A percentile compares a stretch with the other conserved stretches of the same genome.
Conservation (phyloP, 2,797 vertebrate genomes). For the Gymnocypris eckloni region DNA sequence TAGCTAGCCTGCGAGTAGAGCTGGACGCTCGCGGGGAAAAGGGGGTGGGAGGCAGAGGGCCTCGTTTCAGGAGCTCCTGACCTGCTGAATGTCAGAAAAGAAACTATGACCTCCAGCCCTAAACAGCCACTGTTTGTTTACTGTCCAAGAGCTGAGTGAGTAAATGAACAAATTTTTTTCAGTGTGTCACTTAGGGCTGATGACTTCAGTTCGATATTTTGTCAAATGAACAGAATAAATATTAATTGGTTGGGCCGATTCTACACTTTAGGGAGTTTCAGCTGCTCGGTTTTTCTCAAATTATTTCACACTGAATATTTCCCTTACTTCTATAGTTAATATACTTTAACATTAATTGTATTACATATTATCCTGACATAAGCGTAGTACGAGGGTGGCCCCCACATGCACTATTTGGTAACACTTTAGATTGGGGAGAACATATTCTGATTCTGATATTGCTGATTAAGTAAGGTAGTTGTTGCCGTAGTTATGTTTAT, state of each 20-base stretch:
- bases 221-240: constrained; percentile 20
- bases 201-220: constrained; percentile 10
- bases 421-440: not conserved
- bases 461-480: not conserved
- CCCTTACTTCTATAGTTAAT: not conserved
- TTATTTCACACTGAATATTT: not conserved
- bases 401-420: not conserved
- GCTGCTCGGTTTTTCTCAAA: not conserved
- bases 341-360: not conserved
- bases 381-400: not conserved
- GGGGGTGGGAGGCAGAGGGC: constrained; percentile 73
- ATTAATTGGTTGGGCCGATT: not conserved
- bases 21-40: constrained; percentile 88
- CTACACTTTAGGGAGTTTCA: not conserved
- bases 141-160: constrained; percentile 62
- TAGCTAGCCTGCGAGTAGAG: constrained; percentile 91
- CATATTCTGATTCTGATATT: not conserved
- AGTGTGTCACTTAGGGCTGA: not conserved
- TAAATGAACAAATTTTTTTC: constrained; percentile 27
- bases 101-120: constrained; percentile 92
- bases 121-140: constrained; percentile 77
- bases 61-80: constrained; percentile 76
- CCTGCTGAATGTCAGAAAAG: constrained; percentile 77
- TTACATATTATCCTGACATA: not conserved
- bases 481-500: not conserved